Base-by-base conservation (phyloP, 64 coral and sea anemone genomes). In the Pocillopora verrucosa region DNA sequence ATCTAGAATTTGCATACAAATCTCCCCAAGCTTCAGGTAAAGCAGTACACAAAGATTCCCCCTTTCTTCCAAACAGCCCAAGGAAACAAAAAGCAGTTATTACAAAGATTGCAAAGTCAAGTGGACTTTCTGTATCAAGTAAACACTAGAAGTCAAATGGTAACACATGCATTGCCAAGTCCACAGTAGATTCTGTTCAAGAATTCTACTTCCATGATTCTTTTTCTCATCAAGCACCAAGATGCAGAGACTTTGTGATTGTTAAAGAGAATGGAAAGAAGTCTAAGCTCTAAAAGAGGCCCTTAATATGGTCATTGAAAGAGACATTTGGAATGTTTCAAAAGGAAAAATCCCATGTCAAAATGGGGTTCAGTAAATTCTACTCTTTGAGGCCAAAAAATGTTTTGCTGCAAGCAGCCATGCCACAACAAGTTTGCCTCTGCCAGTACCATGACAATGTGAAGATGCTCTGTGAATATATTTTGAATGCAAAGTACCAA, bases 291-390 rank as follows among this genome's bases (percentile, higher is more conserved):
- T 88, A 86, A 72, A 94, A 94, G 64, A 76, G 73, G 13, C 87
- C 89, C 61, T 83, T 85, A 63, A 76, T 94, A 41, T 89, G 72
- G 87, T 89, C 87, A 69, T 75, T 94, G 58, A 94, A 86, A 83
- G 92, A 94, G 79, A 89, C 87, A 86, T 85, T 78, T 78, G 83
- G 76, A 61, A 26, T 94, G 16, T 90, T 94, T 87, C 81, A 80
- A n/a, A 80, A 87, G 65, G 93, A 94, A 30, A 36, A 94, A 63
- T 88, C 93, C 63, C 11, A 75, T 87, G 16, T 90, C 1, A 87
- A 94, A 58, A 90, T 94, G 82, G 57, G 93, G 9, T 37, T 94
- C 19, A 94, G 83, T 86, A 90, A 87, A 85, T 94, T 94, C 59
- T 67, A 87, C 36, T 89, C 79, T 16, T 56, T 93, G 68, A 30